These are phyloP conservation scores for Cassiopea andromeda DNA, from an alignment of 30 jellyfish, hydroid and myxozoan species.

Conservation along the genomic window DNA sequence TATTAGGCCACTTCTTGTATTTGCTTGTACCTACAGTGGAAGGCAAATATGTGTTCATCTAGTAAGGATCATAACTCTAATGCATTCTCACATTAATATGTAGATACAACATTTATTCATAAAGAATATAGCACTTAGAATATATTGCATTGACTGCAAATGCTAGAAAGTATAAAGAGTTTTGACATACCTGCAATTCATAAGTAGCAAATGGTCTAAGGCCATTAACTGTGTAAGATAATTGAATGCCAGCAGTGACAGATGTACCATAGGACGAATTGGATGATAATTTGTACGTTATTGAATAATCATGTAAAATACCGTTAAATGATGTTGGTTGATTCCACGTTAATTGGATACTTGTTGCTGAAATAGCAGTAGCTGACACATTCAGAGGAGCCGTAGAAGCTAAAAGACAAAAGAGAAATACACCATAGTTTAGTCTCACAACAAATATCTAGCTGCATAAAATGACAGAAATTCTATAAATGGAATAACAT, in stretches of 20 bases:
- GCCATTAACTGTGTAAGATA: background rate
- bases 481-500: too few species aligned
- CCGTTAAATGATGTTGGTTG: slow-evolving; percentile 69
- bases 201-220: slow-evolving; percentile 20
- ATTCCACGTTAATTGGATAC: slow-evolving; percentile 49
- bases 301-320: slow-evolving; percentile 53
- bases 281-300: slow-evolving; percentile 25
- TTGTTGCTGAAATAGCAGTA: slow-evolving; percentile 40
- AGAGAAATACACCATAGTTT: background rate
- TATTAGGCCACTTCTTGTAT: slow-evolving; percentile 38
- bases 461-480: background rate
- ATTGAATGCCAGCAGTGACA: slow-evolving; percentile 14
- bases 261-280: background rate
- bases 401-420: slow-evolving; percentile 28
- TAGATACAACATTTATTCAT: background rate
- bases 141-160: background rate
- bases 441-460: background rate
- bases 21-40: slow-evolving; percentile 31
- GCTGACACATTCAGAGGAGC: slow-evolving; percentile 49
- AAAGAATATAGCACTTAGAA: background rate
- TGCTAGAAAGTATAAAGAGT: background rate
- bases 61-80: background rate
- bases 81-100: background rate
- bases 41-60: background rate
- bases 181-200: slow-evolving; percentile 43